Percentiles rank a stretch among this genome's conserved stretches.
Conservation (phyloP, 2,888 invertebrate species). For the Nasonovia ribisnigri region DNA sequence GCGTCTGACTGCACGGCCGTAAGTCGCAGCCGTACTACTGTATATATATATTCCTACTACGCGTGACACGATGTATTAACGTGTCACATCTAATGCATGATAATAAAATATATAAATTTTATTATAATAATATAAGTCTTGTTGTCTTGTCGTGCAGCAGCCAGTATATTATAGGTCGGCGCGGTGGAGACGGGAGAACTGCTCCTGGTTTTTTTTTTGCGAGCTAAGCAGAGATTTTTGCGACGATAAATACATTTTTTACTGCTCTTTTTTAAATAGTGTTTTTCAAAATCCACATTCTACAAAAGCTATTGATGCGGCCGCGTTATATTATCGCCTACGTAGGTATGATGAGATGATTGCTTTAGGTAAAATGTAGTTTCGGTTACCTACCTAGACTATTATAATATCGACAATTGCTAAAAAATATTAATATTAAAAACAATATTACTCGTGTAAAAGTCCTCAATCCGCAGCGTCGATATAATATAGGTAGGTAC, state of each 20-base stretch:
- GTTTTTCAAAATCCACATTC: background rate
- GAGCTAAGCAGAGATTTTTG: background rate
- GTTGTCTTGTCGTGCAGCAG: background rate
- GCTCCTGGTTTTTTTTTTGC: background rate
- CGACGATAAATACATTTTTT: background rate
- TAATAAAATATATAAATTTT: background rate
- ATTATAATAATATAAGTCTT: background rate
- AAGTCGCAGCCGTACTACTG: background rate
- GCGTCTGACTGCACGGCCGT: background rate
- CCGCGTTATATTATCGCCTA: background rate
- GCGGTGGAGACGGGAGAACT: background rate
- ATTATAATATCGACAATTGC: too few species aligned
- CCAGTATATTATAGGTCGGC: background rate
- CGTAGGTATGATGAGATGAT: too few species aligned
- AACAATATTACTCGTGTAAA: too few species aligned
- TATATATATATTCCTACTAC: background rate
- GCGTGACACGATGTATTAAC: background rate
- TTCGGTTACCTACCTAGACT: background rate
- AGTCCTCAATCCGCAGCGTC: background rate
- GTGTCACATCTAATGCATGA: background rate
- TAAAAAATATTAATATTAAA: too few species aligned
- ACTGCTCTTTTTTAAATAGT: background rate
- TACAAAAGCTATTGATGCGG: background rate
- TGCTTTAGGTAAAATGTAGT: background rate
- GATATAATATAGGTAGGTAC: background rate